Conservation (phyloP, 2,797 vertebrate genomes). For the Acanthiza pusilla region DNA sequence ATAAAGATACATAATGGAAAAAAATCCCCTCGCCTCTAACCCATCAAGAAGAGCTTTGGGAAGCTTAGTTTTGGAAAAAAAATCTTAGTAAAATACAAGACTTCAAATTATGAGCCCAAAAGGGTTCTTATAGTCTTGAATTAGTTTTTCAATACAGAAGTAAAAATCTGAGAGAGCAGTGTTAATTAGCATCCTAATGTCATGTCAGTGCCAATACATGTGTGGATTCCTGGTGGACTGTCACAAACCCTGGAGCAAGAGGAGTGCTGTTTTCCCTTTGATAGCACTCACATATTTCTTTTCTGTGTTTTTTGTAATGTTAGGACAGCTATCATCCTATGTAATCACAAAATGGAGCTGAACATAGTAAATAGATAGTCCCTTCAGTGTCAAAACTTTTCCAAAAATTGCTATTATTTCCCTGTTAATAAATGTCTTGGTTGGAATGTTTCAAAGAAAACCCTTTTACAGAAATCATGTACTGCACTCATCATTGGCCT, state of each 20-base stretch:
- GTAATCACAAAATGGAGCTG: background rate
- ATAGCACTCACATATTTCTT: background rate
- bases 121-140: background rate
- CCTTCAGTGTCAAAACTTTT: background rate
- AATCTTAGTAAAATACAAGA: background rate
- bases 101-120: background rate
- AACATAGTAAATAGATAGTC: background rate
- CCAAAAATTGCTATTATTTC: background rate
- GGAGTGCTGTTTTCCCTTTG: background rate
- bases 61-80: background rate
- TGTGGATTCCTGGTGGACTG: background rate
- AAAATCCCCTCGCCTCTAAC: fast-evolving
- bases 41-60: background rate
- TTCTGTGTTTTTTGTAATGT: background rate
- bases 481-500: background rate
- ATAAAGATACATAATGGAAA: background rate
- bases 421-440: background rate
- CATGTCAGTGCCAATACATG: background rate
- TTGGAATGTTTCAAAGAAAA: slow-evolving; percentile 2
- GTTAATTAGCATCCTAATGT: background rate
- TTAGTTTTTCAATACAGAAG: background rate
- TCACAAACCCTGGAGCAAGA: background rate
- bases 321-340: background rate
- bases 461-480: background rate
- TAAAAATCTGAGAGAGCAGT: background rate